phyloP scores from a whole-genome alignment of 2,113 vertebrate species.

The Mobula hypostoma region DNA sequence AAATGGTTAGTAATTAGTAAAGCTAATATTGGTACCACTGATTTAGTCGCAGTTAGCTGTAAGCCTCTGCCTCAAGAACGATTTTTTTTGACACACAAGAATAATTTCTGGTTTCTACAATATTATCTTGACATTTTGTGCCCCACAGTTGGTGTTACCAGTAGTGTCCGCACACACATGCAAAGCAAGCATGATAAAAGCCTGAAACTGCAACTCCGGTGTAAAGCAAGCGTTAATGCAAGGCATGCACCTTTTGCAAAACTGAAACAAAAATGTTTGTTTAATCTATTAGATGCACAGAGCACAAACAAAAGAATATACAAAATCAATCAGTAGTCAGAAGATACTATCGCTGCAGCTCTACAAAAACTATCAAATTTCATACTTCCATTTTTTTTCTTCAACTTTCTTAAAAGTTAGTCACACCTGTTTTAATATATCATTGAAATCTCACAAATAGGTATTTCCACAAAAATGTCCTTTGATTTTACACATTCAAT shows the following conservation, averaged over 20 bases:
- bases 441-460: not conserved
- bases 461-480: not conserved
- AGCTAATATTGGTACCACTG: not conserved
- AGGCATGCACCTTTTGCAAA: slow-evolving; percentile 49
- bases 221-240: slow-evolving; percentile 38
- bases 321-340: not conserved
- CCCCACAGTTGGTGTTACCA: slow-evolving; percentile 35
- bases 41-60: slow-evolving; percentile 31
- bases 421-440: not conserved
- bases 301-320: not conserved
- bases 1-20: not conserved
- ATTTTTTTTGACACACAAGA: slow-evolving; percentile 47
- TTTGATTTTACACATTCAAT: not conserved
- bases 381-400: not conserved
- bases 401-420: not conserved
- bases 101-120: slow-evolving; percentile 36
- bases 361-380: not conserved
- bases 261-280: not conserved
- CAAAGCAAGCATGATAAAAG: slow-evolving; percentile 42
- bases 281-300: not conserved
- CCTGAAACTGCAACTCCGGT: not conserved
- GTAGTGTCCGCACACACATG: slow-evolving; percentile 44
- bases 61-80: slow-evolving; percentile 35
- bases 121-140: slow-evolving; percentile 34
- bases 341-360: not conserved